phyloP scores from a whole-genome alignment of 1,140 invertebrate species.

The Coenobita brevimanus region DNA sequence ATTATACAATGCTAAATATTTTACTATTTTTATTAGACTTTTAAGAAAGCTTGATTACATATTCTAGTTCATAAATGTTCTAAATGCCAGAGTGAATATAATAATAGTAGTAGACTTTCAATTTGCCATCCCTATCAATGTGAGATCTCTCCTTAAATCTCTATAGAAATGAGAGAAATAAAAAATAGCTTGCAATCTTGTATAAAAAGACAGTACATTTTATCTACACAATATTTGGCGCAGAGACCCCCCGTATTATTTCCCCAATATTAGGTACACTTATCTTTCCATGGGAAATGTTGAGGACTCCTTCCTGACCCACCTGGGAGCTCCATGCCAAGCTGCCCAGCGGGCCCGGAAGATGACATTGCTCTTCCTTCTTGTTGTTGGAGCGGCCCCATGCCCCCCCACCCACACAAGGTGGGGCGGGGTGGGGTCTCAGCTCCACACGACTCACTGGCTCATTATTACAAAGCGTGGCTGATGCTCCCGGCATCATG shows the following conservation, averaged over 20 bases:
- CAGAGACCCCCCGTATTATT: conserved; percentile 66
- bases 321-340: conserved; percentile 13
- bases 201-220: conserved; percentile 68
- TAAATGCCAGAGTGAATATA: conserved; percentile 68
- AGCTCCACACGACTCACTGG: conserved; percentile 16
- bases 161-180: conserved; percentile 67
- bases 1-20: not conserved
- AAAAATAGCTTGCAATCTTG: conserved; percentile 67
- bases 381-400: too few relatives aligned
- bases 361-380: conserved; percentile 48
- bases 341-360: too few relatives aligned
- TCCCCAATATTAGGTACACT: conserved; percentile 68
- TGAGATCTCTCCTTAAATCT: conserved; percentile 68
- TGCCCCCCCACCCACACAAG: conserved; percentile 25
- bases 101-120: conserved; percentile 63
- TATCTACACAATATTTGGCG: conserved; percentile 68
- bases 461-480: conserved; percentile 26
- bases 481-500: conserved; percentile 37
- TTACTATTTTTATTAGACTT: conserved; percentile 65
- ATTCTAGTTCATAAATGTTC: conserved; percentile 58
- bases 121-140: conserved; percentile 67
- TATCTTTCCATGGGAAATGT: conserved; percentile 65
- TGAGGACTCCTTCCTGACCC: conserved; percentile 58
- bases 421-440: conserved; percentile 32
- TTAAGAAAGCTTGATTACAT: conserved; percentile 64